These are phyloP conservation scores for Delia radicum DNA, from an alignment of 1,140 invertebrate genomes.

Conservation along the genomic window DNA sequence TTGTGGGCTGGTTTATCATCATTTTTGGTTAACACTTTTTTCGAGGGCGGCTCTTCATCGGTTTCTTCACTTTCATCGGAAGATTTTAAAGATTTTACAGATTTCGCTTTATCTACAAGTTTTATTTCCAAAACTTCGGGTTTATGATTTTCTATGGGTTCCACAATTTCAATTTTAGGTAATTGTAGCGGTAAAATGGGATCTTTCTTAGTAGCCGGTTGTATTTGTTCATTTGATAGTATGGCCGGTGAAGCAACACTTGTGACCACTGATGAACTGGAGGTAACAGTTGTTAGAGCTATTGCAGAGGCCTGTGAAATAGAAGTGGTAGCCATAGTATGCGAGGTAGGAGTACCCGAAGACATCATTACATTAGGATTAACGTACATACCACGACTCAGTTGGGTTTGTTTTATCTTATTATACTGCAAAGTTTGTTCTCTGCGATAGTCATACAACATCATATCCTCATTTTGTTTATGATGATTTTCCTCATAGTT, in stretches of 20 bases:
- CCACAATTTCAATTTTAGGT: conserved; percentile 11
- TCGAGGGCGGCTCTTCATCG: not conserved
- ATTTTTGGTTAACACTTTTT: not conserved
- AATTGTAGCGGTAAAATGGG: not conserved
- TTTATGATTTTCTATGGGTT: not conserved
- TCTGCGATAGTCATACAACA: conserved; percentile 74
- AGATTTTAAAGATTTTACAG: conserved; percentile 7
- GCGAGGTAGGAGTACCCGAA: not conserved
- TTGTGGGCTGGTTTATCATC: conserved; percentile 33
- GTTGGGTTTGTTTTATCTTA: conserved; percentile 70
- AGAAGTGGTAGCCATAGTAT: not conserved
- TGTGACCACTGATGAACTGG: not conserved
- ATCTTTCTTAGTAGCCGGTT: not conserved
- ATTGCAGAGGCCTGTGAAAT: not conserved
- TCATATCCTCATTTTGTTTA: conserved; percentile 35
- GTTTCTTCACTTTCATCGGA: conserved; percentile 34
- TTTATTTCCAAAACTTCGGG: not conserved
- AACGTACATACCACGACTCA: conserved; percentile 35
- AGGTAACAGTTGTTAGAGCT: not conserved
- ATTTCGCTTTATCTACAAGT: not conserved
- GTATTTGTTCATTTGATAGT: not conserved
- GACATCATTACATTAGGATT: conserved; percentile 4
- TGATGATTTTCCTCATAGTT: conserved; percentile 36
- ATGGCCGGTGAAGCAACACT: not conserved
- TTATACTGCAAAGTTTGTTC: conserved; percentile 73